These are phyloP conservation scores for Sakesphorus luctuosus DNA, from an alignment of 2,113 vertebrate genomes.

Conservation along the genomic window DNA sequence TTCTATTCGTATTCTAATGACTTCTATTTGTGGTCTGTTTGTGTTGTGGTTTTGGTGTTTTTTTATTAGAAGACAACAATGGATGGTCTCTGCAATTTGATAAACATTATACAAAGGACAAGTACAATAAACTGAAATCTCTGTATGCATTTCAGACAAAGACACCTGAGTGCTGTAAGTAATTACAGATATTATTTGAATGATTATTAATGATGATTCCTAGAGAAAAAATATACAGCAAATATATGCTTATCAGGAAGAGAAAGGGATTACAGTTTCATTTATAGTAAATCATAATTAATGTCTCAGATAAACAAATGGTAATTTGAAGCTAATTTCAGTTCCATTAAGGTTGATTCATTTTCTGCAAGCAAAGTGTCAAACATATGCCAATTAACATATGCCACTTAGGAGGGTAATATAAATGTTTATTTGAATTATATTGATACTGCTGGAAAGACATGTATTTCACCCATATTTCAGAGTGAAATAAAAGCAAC, in stretches of 20 bases:
- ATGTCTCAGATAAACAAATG: neutral
- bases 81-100: constrained; percentile 93
- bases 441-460: neutral
- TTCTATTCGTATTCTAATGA: neutral
- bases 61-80: constrained; percentile 88
- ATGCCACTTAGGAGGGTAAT: neutral
- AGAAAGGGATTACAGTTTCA: neutral
- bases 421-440: neutral
- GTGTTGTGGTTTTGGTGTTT: neutral
- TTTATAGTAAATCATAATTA: neutral
- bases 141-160: constrained; percentile 69
- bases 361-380: neutral
- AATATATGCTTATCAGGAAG: neutral
- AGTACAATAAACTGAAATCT: constrained; percentile 74
- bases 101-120: constrained; percentile 80
- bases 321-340: neutral
- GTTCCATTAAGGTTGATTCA: neutral
- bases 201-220: neutral
- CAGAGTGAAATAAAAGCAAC: neutral
- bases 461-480: neutral
- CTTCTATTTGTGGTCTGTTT: neutral
- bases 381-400: neutral
- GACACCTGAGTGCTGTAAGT: constrained; percentile 88
- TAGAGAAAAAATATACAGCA: neutral
- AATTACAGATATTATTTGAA: neutral